Base-by-base conservation (phyloP, 2,797 vertebrate species). In the Clamator glandarius region DNA sequence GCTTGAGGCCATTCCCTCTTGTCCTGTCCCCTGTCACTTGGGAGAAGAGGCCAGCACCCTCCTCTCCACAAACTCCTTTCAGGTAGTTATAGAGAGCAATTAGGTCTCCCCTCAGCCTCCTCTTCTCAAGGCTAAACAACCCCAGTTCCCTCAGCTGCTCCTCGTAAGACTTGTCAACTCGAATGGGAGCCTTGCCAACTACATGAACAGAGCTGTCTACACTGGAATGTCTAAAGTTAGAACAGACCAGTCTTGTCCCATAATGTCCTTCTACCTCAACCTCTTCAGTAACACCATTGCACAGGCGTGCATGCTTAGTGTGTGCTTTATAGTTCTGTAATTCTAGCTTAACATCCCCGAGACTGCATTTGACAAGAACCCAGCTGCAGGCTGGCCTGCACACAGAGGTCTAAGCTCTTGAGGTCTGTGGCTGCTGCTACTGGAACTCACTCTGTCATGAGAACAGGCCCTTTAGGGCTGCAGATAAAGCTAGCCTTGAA, bases 281-380 rank as follows among this genome's bases (percentile, higher is more conserved):
- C 39, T 44, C 58, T 78, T 58, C 62, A 66, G 36, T 35, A 39
- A 26, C 42, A 46, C 14, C 0, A 0, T 41, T 64, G 46, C 54
- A 54, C 21, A 26, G 58, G n/a, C 54, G 50, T 5, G 10, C 42
- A 12, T 5, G 20, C 31, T 91, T 64, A 54, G 55, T 0, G 0
- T 7, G 67, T n/a, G 39, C 46, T 78, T 69, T 21, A 5, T n/a
- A 7, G 51, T 69, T 72, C 58, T 42, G 5, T 29, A 62, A 67
- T 58, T 72, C 35, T 24, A 20, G 9, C 33, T 69, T 41, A 76
- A 21, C 44, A 64, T 31, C 66, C 58, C n/a, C 31, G 50, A 11
- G 52, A 58, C 54, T 39, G 55, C 31, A 6, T 70, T 51, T 87
- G 67, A 41, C 20, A 29, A 42, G 58, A 57, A 12, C 24, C 36